phyloP scores from a whole-genome alignment of 92 coral and sea anemone genomes.

The Actinostola sp. region DNA sequence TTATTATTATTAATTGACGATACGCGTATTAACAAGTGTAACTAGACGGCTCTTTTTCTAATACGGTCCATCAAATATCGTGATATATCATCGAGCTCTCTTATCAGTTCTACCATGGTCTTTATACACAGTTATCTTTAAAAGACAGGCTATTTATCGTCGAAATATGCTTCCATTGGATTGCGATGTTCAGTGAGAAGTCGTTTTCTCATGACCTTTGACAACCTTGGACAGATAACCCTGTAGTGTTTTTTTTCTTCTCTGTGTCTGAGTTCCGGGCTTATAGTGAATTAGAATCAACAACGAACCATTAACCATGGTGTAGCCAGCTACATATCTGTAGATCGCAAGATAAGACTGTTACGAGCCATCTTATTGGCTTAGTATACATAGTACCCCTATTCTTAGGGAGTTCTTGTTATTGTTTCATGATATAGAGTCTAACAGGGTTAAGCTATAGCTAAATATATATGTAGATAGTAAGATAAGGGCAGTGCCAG shows the following conservation, averaged over 20 bases:
- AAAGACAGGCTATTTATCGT: constrained; percentile 5
- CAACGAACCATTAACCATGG: not conserved
- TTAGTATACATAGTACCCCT: no score
- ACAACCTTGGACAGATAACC: constrained; percentile 14
- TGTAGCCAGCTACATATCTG: not conserved
- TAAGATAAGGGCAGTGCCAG: no score
- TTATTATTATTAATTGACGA: not conserved
- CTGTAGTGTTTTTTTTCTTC: not conserved
- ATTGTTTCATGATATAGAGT: no score
- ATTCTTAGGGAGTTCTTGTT: no score
- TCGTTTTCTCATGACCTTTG: constrained; percentile 29
- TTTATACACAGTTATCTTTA: constrained; percentile 5
- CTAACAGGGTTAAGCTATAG: no score
- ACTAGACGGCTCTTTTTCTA: not conserved
- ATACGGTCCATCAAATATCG: not conserved
- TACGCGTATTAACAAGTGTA: not conserved
- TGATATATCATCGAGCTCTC: constrained; percentile 14
- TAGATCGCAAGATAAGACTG: not conserved
- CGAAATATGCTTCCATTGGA: not conserved
- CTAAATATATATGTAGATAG: no score
- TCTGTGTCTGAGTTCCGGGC: no score
- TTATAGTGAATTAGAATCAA: no score
- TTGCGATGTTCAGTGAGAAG: constrained; percentile 2
- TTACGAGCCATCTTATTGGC: not conserved
- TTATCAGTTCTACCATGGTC: constrained; percentile 7